Percentiles rank a stretch among this genome's conserved stretches.
phyloP scores from a whole-genome alignment of 2,797 vertebrate species.

The Clarias pachynema region DNA sequence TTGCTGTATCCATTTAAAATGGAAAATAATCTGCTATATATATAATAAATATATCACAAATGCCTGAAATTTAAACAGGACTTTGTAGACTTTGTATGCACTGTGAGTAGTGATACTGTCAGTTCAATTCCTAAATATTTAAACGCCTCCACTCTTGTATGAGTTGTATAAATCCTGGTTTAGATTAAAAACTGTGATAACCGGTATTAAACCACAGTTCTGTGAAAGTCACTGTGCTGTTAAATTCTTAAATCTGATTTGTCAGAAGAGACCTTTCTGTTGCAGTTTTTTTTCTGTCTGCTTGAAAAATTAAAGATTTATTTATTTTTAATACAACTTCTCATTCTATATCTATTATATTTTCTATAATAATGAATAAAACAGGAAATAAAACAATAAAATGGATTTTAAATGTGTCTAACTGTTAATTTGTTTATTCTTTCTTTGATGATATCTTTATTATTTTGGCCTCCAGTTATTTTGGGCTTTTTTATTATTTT shows the following conservation, averaged over 20 bases:
- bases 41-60: not conserved
- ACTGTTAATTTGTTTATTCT: not conserved
- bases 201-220: not conserved
- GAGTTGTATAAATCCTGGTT: not conserved
- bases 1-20: too few species aligned
- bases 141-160: not conserved
- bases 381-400: not conserved
- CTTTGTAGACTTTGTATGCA: not conserved
- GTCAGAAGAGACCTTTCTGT: not conserved
- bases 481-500: too few species aligned
- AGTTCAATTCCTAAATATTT: not conserved
- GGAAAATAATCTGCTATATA: too few species aligned
- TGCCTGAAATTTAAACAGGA: not conserved
- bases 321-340: not conserved
- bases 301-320: not conserved
- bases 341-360: too few species aligned
- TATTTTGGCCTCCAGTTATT: not conserved
- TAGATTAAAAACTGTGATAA: not conserved
- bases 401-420: not conserved
- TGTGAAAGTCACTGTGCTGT: not conserved
- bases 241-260: not conserved
- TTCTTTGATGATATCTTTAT: not conserved
- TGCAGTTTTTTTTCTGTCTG: not conserved
- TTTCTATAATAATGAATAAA: not conserved
- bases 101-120: not conserved